Evolutionary conservation across 2,888 invertebrate genomes (phyloP).

Genomic region (Dilophus febrilis): DNA sequence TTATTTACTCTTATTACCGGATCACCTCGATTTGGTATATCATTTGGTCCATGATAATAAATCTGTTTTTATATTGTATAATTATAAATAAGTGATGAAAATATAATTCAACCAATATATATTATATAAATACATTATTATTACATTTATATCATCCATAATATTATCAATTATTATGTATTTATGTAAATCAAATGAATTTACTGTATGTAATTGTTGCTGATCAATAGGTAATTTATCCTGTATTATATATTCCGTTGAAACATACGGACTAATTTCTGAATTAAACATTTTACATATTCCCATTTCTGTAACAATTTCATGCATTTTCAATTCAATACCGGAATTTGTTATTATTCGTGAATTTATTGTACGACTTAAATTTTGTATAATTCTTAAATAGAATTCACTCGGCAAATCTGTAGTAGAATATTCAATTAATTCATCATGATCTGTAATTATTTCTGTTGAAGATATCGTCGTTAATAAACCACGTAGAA

Average conservation of each 20-base stretch:
- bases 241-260: conserved; percentile 5
- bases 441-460: no score
- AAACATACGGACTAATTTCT: conserved; percentile 11
- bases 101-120: background rate
- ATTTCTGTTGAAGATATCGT: no score
- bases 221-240: background rate
- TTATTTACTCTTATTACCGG: conserved; percentile 4
- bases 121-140: background rate
- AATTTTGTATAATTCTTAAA: background rate
- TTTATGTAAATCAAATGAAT: conserved; percentile 8
- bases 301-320: conserved; percentile 19
- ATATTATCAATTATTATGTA: conserved; percentile 6
- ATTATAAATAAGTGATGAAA: conserved; percentile 1
- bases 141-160: conserved; percentile 5
- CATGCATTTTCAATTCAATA: conserved; percentile 11
- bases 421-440: background rate
- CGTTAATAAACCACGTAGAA: background rate
- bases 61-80: conserved; percentile 7
- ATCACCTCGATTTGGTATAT: conserved; percentile 6
- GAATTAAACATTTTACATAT: conserved; percentile 19
- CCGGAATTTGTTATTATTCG: background rate
- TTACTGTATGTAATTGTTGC: conserved; percentile 5
- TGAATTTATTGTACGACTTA: background rate
- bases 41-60: conserved; percentile 10
- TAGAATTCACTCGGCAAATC: background rate